A percentile compares a stretch with the other conserved stretches of the same genome.
phyloP scores from a whole-genome alignment of 2,888 invertebrate species.

The Smittia aterrima region DNA sequence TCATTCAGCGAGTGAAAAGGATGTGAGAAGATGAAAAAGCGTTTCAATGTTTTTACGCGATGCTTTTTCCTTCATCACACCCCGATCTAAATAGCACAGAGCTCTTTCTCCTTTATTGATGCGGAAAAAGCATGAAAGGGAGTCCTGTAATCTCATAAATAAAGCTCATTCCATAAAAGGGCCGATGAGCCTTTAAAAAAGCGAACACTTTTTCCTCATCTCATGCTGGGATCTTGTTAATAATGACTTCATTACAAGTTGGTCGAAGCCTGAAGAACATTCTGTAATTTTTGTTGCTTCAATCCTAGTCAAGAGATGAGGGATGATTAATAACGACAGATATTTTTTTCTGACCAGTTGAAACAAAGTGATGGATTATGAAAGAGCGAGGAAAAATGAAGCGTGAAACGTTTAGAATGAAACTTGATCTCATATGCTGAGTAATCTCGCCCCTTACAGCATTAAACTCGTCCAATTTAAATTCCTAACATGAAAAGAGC shows the following conservation, averaged over 20 bases:
- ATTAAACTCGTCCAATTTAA: not conserved
- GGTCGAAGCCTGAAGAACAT: no score
- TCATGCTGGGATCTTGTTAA: not conserved
- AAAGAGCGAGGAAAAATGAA: no score
- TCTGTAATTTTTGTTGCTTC: no score
- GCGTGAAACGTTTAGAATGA: not conserved
- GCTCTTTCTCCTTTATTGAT: not conserved
- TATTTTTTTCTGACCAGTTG: no score
- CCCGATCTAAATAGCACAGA: not conserved
- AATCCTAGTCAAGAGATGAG: no score
- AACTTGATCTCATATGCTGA: not conserved
- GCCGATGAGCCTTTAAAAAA: not conserved
- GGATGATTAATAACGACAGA: no score
- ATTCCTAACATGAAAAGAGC: not conserved
- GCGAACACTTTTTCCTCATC: not conserved
- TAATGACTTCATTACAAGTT: not conserved
- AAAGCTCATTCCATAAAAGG: not conserved
- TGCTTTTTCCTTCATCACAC: not conserved
- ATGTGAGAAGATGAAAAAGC: constrained; percentile 7
- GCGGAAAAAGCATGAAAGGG: constrained; percentile 11
- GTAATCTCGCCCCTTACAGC: not conserved
- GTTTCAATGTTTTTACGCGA: not conserved
- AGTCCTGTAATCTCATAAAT: constrained; percentile 13
- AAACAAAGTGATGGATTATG: no score
- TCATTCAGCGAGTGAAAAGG: not conserved